These are phyloP conservation scores for Panorpa germanica DNA, from an alignment of 2,888 invertebrate genomes.

Conservation along the genomic window DNA sequence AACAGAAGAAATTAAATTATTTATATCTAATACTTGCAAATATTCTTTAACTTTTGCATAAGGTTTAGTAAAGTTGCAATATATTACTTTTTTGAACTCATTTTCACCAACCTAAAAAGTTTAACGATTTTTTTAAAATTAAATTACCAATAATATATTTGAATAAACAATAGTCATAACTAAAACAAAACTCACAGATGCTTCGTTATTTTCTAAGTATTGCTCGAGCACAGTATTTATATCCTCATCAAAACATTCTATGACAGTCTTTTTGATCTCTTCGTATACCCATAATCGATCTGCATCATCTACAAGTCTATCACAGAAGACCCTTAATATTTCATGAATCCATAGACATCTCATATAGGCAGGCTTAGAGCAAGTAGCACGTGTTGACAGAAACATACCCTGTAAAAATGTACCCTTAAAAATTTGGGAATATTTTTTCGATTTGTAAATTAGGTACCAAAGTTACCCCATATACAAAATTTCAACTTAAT, in stretches of 20 bases:
- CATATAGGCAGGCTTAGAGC: constrained; percentile 66
- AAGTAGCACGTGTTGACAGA: constrained; percentile 81
- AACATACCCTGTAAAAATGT: constrained; percentile 81
- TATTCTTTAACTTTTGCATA: constrained; percentile 80
- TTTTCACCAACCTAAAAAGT: constrained; percentile 55
- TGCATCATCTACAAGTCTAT: constrained; percentile 68
- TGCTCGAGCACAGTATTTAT: constrained; percentile 52
- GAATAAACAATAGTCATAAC: constrained; percentile 22
- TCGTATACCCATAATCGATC: constrained; percentile 69
- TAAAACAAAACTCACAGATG: constrained; percentile 13
- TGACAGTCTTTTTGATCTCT: constrained; percentile 42
- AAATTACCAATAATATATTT: no score
- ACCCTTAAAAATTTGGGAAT: no score
- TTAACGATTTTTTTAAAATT: no score
- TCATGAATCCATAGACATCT: constrained; percentile 92
- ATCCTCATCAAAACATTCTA: constrained; percentile 37
- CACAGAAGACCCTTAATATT: constrained; percentile 79
- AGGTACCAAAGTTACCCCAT: no score
- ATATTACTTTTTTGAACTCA: constrained; percentile 71
- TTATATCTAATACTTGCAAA: constrained; percentile 71
- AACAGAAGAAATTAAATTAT: constrained; percentile 60
- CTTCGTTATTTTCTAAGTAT: constrained; percentile 25
- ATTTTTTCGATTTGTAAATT: no score
- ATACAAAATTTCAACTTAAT: no score
- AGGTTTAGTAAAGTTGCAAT: constrained; percentile 89